Evolutionary conservation across 2,888 invertebrate species (phyloP).

Genomic region (Pachymerium ferrugineum): DNA sequence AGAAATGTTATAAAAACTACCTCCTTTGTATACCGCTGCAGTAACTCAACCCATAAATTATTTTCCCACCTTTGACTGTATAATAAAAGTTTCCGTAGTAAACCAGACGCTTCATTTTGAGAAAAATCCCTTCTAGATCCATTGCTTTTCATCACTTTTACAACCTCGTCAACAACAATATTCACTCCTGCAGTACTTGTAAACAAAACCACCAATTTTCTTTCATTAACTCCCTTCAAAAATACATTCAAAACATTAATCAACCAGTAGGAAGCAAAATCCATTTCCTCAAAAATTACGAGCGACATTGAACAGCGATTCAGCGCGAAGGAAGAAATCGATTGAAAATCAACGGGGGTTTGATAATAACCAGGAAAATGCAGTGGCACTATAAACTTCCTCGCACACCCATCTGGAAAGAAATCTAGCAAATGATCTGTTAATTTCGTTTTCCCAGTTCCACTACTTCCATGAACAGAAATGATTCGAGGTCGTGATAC

Average conservation of each 20-base stretch:
- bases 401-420: not conserved
- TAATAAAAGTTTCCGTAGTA: not conserved
- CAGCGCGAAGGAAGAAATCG: too few species aligned
- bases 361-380: not conserved
- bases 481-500: not conserved
- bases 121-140: not conserved
- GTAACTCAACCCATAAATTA: not conserved
- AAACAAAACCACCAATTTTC: not conserved
- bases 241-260: not conserved
- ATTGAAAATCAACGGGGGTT: too few species aligned
- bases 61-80: too few species aligned
- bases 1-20: not conserved
- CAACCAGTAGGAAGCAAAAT: not conserved
- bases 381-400: not conserved
- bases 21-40: too few species aligned
- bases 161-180: not conserved
- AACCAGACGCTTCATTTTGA: not conserved
- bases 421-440: not conserved
- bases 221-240: not conserved
- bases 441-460: not conserved
- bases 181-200: not conserved
- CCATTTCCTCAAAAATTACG: not conserved
- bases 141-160: not conserved
- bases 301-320: not conserved
- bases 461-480: not conserved